Percentiles rank a stretch among this genome's conserved stretches.
phyloP scores from a whole-genome alignment of 2,888 invertebrate species.

The Osedax fenrisi region DNA sequence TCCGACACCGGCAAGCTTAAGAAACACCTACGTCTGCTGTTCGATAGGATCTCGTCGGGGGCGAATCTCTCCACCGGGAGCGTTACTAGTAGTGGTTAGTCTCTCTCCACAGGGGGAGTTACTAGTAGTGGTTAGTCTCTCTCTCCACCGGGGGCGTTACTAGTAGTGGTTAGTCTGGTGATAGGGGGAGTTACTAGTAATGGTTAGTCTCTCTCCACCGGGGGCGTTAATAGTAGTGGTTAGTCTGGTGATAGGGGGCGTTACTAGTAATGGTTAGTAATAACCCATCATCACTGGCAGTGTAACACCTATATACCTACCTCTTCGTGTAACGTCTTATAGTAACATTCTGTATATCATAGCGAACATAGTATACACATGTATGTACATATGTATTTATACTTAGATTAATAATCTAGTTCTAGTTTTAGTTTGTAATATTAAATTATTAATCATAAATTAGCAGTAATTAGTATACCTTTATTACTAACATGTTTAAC shows the following conservation, averaged over 20 bases:
- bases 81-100: neutral
- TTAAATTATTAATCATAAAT: no score
- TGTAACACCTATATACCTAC: no score
- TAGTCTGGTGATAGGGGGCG: constrained; percentile 38
- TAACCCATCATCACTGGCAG: no score
- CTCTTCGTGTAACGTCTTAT: no score
- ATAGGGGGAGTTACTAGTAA: constrained; percentile 34
- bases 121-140: constrained; percentile 31
- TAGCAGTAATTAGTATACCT: no score
- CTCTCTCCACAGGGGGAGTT: constrained; percentile 39
- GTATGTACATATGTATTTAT: no score
- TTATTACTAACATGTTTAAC: no score
- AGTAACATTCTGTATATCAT: no score
- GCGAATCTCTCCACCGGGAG: constrained; percentile 41
- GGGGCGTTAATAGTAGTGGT: constrained; percentile 1
- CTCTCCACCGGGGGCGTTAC: constrained; percentile 38
- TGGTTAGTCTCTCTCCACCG: constrained; percentile 38
- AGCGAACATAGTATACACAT: no score
- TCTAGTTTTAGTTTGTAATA: no score
- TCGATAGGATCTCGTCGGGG: constrained; percentile 50
- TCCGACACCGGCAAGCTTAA: constrained; percentile 50
- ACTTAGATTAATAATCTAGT: no score
- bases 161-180: constrained; percentile 34
- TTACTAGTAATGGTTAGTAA: neutral
- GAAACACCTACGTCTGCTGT: constrained; percentile 50